Evolutionary conservation across 2,113 vertebrate species (phyloP).

Genomic region (Oncorhynchus kisutch): DNA sequence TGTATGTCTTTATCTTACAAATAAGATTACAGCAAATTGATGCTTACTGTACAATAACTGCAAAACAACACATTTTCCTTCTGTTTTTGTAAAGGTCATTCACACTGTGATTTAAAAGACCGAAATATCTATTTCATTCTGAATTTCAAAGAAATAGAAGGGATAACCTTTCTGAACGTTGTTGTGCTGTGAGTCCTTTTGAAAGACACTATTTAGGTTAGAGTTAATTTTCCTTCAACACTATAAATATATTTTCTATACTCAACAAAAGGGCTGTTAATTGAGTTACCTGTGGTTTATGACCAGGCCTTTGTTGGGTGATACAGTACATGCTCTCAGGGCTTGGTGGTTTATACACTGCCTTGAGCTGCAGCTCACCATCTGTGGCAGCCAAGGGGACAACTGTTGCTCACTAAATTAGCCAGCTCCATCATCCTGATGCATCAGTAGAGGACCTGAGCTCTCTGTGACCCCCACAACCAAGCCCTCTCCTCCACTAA

Average conservation of each 20-base stretch:
- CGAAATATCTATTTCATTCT: neutral
- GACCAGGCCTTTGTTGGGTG: neutral
- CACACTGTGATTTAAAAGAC: neutral
- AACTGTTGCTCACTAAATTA: constrained; percentile 98
- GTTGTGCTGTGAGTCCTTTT: constrained; percentile 58
- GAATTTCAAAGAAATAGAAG: neutral
- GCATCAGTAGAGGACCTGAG: constrained; percentile 86
- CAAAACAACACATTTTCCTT: neutral
- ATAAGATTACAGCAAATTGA: too few species aligned
- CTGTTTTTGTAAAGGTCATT: neutral
- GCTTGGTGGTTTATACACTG: constrained; percentile 60
- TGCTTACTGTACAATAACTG: neutral
- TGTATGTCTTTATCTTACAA: neutral
- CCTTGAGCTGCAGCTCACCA: constrained; percentile 69
- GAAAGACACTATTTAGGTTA: too few species aligned
- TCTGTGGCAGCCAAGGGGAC: constrained; percentile 91
- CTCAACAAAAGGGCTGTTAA: constrained; percentile 36
- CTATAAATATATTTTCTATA: constrained; percentile 46
- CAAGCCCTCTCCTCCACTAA: constrained; percentile 87
- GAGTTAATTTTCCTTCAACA: constrained; percentile 36
- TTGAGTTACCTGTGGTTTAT: constrained; percentile 16
- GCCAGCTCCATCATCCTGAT: constrained; percentile 95
- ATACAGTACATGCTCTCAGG: neutral
- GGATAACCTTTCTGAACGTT: constrained; percentile 68
- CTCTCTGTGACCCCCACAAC: constrained; percentile 89